phyloP scores from a whole-genome alignment of 2,797 vertebrate genomes.

The Lutjanus argentimaculatus region DNA sequence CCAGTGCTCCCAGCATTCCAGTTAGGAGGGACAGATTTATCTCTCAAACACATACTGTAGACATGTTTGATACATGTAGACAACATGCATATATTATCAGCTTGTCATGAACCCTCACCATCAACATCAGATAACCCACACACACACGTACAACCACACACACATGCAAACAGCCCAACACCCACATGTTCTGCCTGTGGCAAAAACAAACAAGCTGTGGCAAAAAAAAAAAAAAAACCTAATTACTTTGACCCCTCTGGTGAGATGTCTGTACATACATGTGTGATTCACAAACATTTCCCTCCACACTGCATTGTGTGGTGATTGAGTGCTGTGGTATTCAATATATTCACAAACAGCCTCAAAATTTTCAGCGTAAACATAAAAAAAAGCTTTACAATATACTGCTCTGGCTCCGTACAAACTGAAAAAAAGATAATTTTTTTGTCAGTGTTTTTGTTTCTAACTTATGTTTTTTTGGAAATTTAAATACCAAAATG shows the following conservation, averaged over 20 bases:
- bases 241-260: slow-evolving; percentile 34
- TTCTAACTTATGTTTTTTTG: neutral
- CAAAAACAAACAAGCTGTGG: slow-evolving; percentile 33
- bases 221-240: slow-evolving; percentile 1
- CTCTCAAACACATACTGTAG: neutral
- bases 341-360: neutral
- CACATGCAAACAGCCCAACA: neutral
- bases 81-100: slow-evolving; percentile 14
- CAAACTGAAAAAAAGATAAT: neutral
- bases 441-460: neutral
- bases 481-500: neutral
- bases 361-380: neutral
- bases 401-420: neutral
- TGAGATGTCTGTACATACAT: slow-evolving; percentile 1
- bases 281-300: slow-evolving; percentile 1
- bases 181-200: slow-evolving; percentile 21
- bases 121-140: slow-evolving; percentile 6
- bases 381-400: neutral
- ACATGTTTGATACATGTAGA: slow-evolving; percentile 10
- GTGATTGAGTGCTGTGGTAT: neutral
- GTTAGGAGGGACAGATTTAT: slow-evolving; percentile 30
- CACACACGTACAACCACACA: neutral
- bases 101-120: slow-evolving; percentile 39
- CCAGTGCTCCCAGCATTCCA: slow-evolving; percentile 23
- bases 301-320: neutral